Percentiles rank a stretch among this genome's conserved stretches.
phyloP scores from a whole-genome alignment of 1,140 invertebrate genomes.

The Latrodectus geometricus region DNA sequence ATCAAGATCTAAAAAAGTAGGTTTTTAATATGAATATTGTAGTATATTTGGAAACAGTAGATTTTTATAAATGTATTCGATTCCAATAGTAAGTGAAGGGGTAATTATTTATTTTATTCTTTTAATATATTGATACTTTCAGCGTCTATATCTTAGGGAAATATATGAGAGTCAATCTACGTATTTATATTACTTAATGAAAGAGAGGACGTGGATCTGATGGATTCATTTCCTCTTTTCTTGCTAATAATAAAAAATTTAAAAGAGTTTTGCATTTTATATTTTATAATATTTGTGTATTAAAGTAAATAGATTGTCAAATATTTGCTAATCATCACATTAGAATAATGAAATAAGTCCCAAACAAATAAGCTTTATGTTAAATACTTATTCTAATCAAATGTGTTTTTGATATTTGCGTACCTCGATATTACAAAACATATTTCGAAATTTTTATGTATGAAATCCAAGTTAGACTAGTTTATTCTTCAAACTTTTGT shows the following conservation, averaged over 20 bases:
- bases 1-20: slow-evolving; percentile 42
- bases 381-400: too few species aligned
- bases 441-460: too few species aligned
- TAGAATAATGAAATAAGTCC: neutral
- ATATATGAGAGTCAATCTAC: neutral
- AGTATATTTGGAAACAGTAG: neutral
- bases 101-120: neutral
- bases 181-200: neutral
- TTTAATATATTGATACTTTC: neutral
- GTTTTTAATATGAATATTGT: slow-evolving; percentile 7
- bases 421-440: too few species aligned
- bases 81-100: neutral
- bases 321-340: neutral
- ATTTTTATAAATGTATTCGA: neutral
- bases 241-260: neutral
- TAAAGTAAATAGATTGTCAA: neutral
- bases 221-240: neutral
- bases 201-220: neutral
- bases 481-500: too few species aligned
- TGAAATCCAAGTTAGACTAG: too few species aligned
- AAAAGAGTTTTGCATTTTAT: neutral
- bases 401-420: too few species aligned
- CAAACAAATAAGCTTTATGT: neutral
- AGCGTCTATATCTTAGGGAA: neutral
- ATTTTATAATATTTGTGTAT: neutral